A percentile compares a stretch with the other conserved stretches of the same genome.
These are phyloP conservation scores for Decapterus maruadsi DNA, from an alignment of 2,797 vertebrate genomes.

Conservation along the genomic window DNA sequence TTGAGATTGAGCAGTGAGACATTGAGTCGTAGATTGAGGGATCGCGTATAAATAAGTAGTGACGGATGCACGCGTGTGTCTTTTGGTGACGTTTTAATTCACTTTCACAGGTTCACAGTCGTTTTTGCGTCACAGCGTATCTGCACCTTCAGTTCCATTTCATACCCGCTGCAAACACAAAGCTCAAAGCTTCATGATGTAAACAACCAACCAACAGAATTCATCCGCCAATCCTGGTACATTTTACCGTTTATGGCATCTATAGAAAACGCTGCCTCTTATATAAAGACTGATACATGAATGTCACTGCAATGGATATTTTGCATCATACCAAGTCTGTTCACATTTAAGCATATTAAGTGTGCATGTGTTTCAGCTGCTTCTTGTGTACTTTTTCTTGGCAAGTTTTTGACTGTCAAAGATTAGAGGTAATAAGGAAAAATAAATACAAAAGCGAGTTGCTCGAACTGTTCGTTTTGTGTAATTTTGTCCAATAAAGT, in stretches of 20 bases:
- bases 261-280: background rate
- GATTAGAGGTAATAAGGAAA: background rate
- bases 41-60: slow-evolving; percentile 6
- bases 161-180: slow-evolving; percentile 2
- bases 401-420: slow-evolving; percentile 6
- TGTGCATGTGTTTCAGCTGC: background rate
- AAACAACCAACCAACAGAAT: background rate
- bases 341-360: background rate
- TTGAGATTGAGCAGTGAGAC: slow-evolving; percentile 9
- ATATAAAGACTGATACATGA: background rate
- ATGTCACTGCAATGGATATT: background rate
- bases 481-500: slow-evolving; percentile 13
- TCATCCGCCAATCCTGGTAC: background rate
- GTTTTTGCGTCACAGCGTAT: slow-evolving; percentile 7
- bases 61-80: slow-evolving; percentile 8
- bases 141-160: slow-evolving; percentile 8
- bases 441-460: slow-evolving; percentile 1
- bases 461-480: background rate
- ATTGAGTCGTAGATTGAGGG: background rate
- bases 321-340: background rate
- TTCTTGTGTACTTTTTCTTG: background rate
- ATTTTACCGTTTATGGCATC: background rate
- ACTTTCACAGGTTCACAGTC: slow-evolving; percentile 19
- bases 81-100: slow-evolving; percentile 19
- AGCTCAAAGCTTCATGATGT: background rate